These are phyloP conservation scores for Astyanax mexicanus DNA, from an alignment of 2,797 vertebrate genomes.

Conservation along the genomic window DNA sequence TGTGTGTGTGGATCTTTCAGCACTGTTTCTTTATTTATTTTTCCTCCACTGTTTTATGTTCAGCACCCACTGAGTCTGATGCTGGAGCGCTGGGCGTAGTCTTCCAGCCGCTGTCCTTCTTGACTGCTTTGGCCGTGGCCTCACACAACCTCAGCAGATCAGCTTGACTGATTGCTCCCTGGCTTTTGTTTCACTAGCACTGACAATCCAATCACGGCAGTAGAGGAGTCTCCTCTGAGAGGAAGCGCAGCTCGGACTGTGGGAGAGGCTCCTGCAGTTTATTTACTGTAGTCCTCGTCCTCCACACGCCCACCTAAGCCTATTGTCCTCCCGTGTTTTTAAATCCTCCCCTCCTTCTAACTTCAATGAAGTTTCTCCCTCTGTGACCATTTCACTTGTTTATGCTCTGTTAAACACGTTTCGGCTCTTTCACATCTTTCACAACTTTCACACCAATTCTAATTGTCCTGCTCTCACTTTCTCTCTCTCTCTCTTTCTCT, in stretches of 20 bases:
- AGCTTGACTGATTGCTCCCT: slow-evolving; percentile 28
- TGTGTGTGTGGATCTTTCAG: slow-evolving; percentile 12
- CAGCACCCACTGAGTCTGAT: neutral
- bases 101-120: slow-evolving; percentile 15
- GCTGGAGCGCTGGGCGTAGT: slow-evolving; percentile 18
- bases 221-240: slow-evolving; percentile 27
- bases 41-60: neutral
- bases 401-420: slow-evolving; percentile 23
- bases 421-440: neutral
- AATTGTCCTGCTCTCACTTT: slow-evolving; percentile 55
- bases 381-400: slow-evolving; percentile 26
- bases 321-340: slow-evolving; percentile 24
- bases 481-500: neutral
- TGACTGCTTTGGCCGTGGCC: slow-evolving; percentile 7
- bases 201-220: slow-evolving; percentile 40
- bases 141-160: slow-evolving; percentile 31
- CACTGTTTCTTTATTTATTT: neutral
- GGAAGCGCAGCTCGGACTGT: slow-evolving; percentile 8
- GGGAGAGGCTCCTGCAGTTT: slow-evolving; percentile 21
- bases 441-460: too few species aligned
- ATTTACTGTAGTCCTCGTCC: slow-evolving; percentile 38
- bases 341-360: slow-evolving; percentile 5
- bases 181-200: slow-evolving; percentile 18
- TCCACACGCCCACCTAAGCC: slow-evolving; percentile 24
- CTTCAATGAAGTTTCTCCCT: neutral